These are phyloP conservation scores for Vireo griseus DNA, from an alignment of 2,797 vertebrate genomes.

Conservation along the genomic window DNA sequence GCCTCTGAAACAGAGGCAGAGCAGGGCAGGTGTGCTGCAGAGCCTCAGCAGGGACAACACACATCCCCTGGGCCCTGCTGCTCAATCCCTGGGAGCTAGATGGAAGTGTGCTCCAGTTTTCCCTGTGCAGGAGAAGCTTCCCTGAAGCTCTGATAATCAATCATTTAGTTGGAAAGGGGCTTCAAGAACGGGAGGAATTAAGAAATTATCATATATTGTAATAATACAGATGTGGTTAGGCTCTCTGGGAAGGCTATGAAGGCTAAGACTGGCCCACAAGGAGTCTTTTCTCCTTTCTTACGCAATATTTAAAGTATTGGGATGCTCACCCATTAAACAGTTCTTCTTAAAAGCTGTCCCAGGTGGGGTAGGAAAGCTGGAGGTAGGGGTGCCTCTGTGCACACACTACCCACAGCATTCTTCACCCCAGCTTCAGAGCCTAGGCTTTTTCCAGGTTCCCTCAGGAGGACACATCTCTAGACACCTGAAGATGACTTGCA, in stretches of 20 bases:
- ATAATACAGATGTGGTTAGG: background rate
- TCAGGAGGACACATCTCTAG: accelerated
- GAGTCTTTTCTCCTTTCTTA: background rate
- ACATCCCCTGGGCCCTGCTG: background rate
- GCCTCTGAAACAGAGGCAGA: background rate
- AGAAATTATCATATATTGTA: background rate
- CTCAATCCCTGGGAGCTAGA: too few relatives aligned
- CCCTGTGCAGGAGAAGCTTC: background rate
- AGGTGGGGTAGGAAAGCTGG: background rate
- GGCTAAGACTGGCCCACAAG: background rate
- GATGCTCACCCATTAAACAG: background rate
- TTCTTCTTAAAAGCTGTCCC: background rate
- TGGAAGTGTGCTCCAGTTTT: background rate
- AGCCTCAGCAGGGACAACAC: background rate
- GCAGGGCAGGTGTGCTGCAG: background rate
- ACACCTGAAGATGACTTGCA: background rate
- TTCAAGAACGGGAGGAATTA: background rate
- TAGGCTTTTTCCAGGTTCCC: background rate
- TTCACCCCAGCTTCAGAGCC: background rate
- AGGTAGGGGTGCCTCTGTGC: accelerated
- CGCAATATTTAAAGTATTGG: background rate
- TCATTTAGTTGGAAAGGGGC: background rate
- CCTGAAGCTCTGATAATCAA: background rate
- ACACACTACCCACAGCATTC: accelerated
- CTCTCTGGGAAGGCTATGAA: background rate